Percentiles rank a stretch among this genome's conserved stretches.
phyloP scores from a whole-genome alignment of 2,797 vertebrate genomes.

The Poecilia picta region DNA sequence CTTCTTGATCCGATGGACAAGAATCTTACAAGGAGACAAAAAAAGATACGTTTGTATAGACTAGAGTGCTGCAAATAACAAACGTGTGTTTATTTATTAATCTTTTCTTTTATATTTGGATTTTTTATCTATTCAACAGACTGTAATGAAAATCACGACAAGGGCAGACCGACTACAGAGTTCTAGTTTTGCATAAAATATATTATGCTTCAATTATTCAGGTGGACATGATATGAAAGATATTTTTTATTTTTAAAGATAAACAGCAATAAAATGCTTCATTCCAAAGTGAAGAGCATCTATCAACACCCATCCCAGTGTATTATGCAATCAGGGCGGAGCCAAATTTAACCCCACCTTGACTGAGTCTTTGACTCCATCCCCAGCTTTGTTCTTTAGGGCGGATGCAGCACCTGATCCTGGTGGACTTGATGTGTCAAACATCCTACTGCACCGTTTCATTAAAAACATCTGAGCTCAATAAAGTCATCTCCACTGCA shows the following conservation, averaged over 20 bases:
- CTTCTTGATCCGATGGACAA: conserved; percentile 83
- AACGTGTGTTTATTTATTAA: neutral
- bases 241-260: neutral
- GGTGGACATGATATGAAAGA: neutral
- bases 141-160: neutral
- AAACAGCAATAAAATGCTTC: neutral
- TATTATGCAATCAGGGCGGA: neutral
- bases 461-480: neutral
- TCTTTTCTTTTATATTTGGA: neutral
- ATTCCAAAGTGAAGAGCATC: neutral
- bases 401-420: neutral
- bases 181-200: neutral
- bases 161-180: neutral
- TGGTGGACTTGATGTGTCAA: neutral
- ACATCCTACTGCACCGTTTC: neutral
- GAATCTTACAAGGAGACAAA: conserved; percentile 71
- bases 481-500: no score
- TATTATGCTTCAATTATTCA: neutral
- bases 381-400: neutral
- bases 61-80: neutral
- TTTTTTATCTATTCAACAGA: neutral
- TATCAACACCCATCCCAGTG: neutral
- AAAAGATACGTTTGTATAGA: neutral
- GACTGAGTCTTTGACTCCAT: neutral
- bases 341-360: neutral